Evolutionary conservation across 2,888 invertebrate genomes (phyloP), one percentile per base, ranked within the genome.

Genomic region (Drosophila incognita): DNA sequence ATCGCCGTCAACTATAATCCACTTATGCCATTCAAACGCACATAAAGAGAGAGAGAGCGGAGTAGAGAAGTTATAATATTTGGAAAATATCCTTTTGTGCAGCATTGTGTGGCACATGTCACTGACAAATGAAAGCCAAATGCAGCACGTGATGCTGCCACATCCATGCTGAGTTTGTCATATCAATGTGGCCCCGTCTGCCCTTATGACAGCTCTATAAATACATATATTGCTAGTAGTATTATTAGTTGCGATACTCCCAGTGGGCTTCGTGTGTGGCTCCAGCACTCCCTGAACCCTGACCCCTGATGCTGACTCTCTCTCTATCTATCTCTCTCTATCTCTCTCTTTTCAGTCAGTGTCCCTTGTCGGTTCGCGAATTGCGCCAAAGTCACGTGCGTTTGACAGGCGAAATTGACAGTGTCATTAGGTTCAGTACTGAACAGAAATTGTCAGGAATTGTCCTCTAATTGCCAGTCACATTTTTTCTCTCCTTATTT

Each of bases 361-460:
- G 29, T 59, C 27, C 24, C 21, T 46, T 36, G 54, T n/a, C 46
- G 52, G n/a, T 31, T 52, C 63, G 74, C 46, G 65, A 74, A 74
- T 61, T 64, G 75, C 60, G 64, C 67, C 70, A 82, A 81, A 84
- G 87, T 89, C 88, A 89, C 88, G 89, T 89, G 88, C 89, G 83
- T 46, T 72, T 86, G 88, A 86, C 89, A 88, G 78, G 52, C 68
- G 38, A 69, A 75, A 84, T 75, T 82, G 86, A 83, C 76, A 80
- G 82, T 83, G 86, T 80, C 82, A 88, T 80, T 76, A 67, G 74
- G 58, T 61, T 53, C 15, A 51, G 77, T n/a, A 13, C 52, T 10
- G 21, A 46, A 11, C 21, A 57, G 35, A 13, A 64, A 59, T 46
- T 77, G 69, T 18, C 74, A 60, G 62, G 51, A 77, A 77, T 56